Percentiles rank a stretch among this genome's conserved stretches.
phyloP scores from a whole-genome alignment of 2,888 invertebrate genomes.

The Euplexia lucipara region DNA sequence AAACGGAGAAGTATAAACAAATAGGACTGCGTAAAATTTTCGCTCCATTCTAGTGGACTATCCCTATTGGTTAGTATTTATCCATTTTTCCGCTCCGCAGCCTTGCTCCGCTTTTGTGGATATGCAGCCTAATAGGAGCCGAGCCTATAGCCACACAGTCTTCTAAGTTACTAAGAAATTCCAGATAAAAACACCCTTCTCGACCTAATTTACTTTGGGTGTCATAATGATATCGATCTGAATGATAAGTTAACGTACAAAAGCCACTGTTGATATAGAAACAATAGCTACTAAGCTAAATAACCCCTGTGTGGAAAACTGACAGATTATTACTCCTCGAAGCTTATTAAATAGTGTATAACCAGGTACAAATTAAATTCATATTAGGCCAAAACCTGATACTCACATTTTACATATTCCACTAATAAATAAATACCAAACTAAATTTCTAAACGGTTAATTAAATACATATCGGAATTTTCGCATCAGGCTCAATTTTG shows the following conservation, averaged over 20 bases:
- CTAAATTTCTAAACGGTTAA: conserved; percentile 43
- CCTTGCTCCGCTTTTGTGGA: too few relatives aligned
- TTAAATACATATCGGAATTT: conserved; percentile 42
- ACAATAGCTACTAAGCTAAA: neutral
- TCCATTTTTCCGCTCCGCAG: too few relatives aligned
- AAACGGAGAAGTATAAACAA: too few relatives aligned
- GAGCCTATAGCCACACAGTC: too few relatives aligned
- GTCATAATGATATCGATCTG: neutral
- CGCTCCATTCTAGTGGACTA: too few relatives aligned
- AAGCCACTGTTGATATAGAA: neutral
- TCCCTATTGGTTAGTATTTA: too few relatives aligned
- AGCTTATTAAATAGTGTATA: neutral
- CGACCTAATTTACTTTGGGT: too few relatives aligned
- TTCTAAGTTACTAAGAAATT: too few relatives aligned
- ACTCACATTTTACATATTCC: conserved; percentile 3
- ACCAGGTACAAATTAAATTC: neutral
- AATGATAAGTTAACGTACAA: conserved; percentile 16
- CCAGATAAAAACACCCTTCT: too few relatives aligned
- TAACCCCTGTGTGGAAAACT: neutral
- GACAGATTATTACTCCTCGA: neutral
- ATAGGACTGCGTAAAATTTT: too few relatives aligned
- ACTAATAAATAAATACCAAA: conserved; percentile 30
- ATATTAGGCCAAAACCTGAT: neutral
- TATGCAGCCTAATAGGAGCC: too few relatives aligned
- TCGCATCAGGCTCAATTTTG: conserved; percentile 44